Percentiles rank a stretch among this genome's conserved stretches.
Evolutionary conservation across 2,113 vertebrate genomes (phyloP).

Genomic region (Gnathonemus echidnorhynchus): DNA sequence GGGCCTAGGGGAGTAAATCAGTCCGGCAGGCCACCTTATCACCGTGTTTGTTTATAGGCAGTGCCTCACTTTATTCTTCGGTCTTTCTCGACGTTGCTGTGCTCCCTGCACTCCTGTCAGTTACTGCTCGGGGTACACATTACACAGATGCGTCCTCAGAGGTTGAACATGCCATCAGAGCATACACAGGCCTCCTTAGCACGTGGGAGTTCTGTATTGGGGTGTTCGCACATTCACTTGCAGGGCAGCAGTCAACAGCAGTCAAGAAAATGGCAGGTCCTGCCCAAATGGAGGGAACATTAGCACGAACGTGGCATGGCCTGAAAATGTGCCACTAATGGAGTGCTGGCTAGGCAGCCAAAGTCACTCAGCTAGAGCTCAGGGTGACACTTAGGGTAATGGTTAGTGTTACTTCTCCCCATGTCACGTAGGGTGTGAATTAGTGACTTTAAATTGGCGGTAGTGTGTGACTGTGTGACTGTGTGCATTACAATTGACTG

Average conservation of each 20-base stretch:
- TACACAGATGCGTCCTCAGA: neutral
- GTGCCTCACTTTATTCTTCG: neutral
- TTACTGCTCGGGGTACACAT: neutral
- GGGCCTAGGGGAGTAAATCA: neutral
- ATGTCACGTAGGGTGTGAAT: neutral
- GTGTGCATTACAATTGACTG: neutral
- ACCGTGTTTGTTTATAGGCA: neutral
- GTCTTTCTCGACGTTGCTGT: neutral
- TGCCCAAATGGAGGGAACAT: neutral
- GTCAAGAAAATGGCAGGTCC: neutral
- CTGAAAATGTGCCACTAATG: neutral
- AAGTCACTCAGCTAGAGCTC: neutral
- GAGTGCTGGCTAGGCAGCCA: neutral
- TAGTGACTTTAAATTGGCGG: neutral
- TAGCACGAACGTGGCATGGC: neutral
- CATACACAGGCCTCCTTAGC: neutral
- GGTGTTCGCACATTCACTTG: neutral
- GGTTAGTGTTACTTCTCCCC: neutral
- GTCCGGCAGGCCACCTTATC: neutral
- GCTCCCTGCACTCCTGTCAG: neutral
- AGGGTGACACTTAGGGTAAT: neutral
- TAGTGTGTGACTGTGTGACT: neutral
- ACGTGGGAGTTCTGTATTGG: neutral
- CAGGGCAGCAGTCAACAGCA: neutral
- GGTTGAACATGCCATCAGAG: neutral